These are phyloP conservation scores for Halichoerus grypus DNA, from an alignment of 2,113 vertebrate species.

Conservation along the genomic window DNA sequence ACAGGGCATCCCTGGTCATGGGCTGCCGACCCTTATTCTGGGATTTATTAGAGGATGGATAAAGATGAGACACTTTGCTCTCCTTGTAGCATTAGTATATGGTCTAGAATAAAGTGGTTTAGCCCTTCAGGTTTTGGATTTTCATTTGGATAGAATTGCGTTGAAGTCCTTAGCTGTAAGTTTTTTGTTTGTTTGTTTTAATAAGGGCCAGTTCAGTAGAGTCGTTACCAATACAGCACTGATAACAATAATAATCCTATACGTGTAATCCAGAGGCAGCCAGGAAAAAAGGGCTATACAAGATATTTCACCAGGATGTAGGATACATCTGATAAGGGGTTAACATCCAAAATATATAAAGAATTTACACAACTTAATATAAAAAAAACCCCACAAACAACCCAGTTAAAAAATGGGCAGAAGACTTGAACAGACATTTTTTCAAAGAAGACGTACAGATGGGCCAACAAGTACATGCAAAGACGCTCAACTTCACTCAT, in stretches of 20 bases:
- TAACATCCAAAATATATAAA: neutral
- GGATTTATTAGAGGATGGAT: neutral
- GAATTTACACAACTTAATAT: neutral
- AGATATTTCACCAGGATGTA: neutral
- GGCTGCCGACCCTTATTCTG: neutral
- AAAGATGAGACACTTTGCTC: neutral
- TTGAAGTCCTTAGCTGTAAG: constrained; percentile 27
- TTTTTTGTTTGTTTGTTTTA: neutral
- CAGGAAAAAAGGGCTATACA: too few species aligned
- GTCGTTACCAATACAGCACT: neutral
- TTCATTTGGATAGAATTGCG: neutral
- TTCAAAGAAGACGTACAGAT: neutral
- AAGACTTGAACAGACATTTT: neutral
- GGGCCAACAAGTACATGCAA: neutral
- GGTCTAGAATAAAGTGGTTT: neutral
- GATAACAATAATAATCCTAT: neutral
- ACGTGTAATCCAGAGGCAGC: neutral
- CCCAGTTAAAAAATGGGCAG: neutral
- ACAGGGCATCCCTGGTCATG: neutral
- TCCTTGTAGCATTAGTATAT: fast-evolving
- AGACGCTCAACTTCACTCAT: neutral
- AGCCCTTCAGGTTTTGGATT: neutral
- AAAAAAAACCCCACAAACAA: neutral
- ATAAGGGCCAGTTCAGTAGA: neutral
- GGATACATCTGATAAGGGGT: neutral